phyloP scores from a whole-genome alignment of 2,797 vertebrate species.

The Enoplosus armatus region DNA sequence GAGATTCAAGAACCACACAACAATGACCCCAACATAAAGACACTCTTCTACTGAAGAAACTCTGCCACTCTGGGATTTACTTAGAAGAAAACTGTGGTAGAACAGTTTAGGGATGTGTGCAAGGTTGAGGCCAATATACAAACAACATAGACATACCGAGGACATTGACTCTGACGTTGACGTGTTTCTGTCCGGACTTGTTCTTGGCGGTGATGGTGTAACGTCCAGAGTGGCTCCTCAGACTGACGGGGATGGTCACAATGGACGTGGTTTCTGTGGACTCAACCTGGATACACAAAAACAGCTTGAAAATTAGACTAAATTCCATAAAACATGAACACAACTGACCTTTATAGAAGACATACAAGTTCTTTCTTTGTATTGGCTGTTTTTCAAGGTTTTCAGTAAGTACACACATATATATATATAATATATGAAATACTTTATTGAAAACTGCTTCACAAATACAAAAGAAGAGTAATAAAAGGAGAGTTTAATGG shows the following conservation, averaged over 20 bases:
- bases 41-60: neutral
- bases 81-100: neutral
- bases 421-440: neutral
- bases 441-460: neutral
- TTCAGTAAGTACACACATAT: neutral
- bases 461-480: neutral
- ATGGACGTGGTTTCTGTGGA: slow-evolving; percentile 92
- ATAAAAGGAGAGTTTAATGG: neutral
- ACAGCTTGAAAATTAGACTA: neutral
- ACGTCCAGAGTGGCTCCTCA: slow-evolving; percentile 93
- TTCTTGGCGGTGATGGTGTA: slow-evolving; percentile 98
- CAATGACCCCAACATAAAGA: neutral
- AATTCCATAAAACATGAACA: neutral
- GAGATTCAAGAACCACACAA: neutral
- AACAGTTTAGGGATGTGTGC: neutral
- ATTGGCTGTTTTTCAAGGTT: neutral
- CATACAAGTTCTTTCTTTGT: neutral
- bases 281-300: slow-evolving; percentile 85
- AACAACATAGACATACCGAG: slow-evolving; percentile 86
- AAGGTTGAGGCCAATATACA: neutral
- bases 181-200: slow-evolving; percentile 97
- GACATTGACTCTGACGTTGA: slow-evolving; percentile 93
- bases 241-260: slow-evolving; percentile 89
- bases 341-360: neutral
- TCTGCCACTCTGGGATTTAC: neutral